Percentiles rank a stretch among this genome's conserved stretches.
phyloP scores from a whole-genome alignment of 2,113 vertebrate genomes.

The Triplophysa dalaica region DNA sequence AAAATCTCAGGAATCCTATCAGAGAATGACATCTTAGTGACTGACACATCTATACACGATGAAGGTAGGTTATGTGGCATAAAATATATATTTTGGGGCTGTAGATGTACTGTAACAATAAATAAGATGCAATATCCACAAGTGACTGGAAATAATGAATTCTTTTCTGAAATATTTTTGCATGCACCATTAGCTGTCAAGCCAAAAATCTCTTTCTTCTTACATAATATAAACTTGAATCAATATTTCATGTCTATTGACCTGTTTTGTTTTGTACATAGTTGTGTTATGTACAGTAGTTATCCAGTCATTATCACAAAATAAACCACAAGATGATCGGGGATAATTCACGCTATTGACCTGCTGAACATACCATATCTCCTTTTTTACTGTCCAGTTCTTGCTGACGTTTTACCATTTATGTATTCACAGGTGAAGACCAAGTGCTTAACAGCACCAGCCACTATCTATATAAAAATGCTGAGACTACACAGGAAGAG shows the following conservation, averaged over 20 bases:
- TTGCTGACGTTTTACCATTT: too few relatives aligned
- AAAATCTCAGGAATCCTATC: conserved; percentile 83
- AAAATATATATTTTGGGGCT: neutral
- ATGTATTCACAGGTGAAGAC: conserved; percentile 63
- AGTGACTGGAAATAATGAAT: neutral
- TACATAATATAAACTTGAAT: too few relatives aligned
- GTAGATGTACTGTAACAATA: neutral
- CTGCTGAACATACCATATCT: neutral
- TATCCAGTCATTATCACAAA: too few relatives aligned
- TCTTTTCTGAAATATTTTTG: neutral
- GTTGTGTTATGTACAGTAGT: too few relatives aligned
- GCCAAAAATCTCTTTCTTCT: too few relatives aligned
- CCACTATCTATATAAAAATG: conserved; percentile 81
- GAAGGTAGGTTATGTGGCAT: conserved; percentile 74
- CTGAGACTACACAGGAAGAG: conserved; percentile 88
- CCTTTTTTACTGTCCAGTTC: neutral
- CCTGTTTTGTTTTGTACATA: too few relatives aligned
- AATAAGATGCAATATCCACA: neutral
- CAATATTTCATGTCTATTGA: too few relatives aligned
- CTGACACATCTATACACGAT: conserved; percentile 76
- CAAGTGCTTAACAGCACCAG: conserved; percentile 86
- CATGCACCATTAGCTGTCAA: too few relatives aligned
- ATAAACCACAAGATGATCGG: too few relatives aligned
- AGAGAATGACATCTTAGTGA: conserved; percentile 82
- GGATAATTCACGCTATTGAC: too few relatives aligned